Conservation (phyloP, 2,888 invertebrate species). For the Stenotaenia linearis region DNA sequence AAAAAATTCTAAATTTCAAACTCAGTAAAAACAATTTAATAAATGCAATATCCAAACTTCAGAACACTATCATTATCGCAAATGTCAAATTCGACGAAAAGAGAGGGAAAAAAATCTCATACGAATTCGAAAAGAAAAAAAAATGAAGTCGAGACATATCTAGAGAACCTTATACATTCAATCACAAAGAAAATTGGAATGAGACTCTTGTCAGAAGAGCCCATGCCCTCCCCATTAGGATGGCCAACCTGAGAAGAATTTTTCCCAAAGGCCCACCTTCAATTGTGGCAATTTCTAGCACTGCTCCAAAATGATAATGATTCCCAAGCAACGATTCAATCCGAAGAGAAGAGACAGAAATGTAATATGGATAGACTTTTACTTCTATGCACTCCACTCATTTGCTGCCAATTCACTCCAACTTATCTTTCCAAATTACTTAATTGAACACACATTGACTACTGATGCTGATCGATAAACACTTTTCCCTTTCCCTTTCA, state of each 20-base stretch:
- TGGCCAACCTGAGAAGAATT: conserved; percentile 21
- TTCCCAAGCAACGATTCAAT: conserved; percentile 10
- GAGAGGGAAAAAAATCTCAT: neutral
- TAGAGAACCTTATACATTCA: conserved; percentile 21
- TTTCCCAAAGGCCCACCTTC: conserved; percentile 19
- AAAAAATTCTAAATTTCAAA: too few species aligned
- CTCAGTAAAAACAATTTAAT: too few species aligned
- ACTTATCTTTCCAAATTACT: neutral
- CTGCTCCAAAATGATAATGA: conserved; percentile 26
- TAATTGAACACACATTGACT: neutral
- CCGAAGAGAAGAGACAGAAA: neutral
- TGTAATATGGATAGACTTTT: conserved; percentile 19
- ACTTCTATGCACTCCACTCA: neutral
- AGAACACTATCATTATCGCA: too few species aligned
- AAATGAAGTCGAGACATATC: neutral
- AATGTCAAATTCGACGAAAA: neutral
- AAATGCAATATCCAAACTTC: too few species aligned
- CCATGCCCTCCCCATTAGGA: conserved; percentile 28
- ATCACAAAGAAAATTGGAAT: conserved; percentile 29
- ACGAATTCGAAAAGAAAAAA: neutral
- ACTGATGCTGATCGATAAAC: neutral
- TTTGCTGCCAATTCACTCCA: neutral
- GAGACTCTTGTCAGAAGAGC: conserved; percentile 28
- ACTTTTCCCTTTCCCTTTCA: neutral
- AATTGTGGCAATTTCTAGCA: conserved; percentile 13